Conservation (phyloP, 2,888 invertebrate genomes). For the Tipula confusa region DNA sequence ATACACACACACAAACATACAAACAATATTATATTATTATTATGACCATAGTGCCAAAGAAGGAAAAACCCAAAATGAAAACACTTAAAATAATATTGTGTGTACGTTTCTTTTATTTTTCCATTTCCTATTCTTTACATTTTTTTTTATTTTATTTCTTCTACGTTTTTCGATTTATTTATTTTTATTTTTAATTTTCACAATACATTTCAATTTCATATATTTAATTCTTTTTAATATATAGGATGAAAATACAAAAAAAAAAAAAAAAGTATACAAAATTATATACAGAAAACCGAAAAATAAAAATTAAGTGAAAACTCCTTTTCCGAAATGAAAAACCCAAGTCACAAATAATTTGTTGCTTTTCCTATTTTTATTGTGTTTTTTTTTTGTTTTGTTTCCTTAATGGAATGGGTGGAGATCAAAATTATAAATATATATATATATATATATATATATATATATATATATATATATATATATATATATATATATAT, state of each 20-base stretch:
- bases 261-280: not conserved
- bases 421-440: conserved; percentile 3
- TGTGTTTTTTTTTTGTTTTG: not conserved
- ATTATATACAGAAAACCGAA: not conserved
- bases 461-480: too few species aligned
- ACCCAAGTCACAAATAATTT: conserved; percentile 20
- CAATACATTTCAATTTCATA: conserved; percentile 12
- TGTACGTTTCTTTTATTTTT: not conserved
- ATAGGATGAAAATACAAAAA: not conserved
- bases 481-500: too few species aligned
- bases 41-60: not conserved
- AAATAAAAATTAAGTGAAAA: conserved; percentile 20
- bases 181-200: not conserved
- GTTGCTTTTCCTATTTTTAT: conserved; percentile 25
- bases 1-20: not conserved
- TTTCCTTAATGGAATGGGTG: conserved; percentile 5
- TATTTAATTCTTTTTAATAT: not conserved
- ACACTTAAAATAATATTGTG: conserved; percentile 4
- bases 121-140: not conserved
- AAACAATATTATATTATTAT: not conserved
- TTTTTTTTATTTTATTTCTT: not conserved
- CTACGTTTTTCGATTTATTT: conserved; percentile 9
- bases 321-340: conserved; percentile 25
- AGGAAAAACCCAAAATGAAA: not conserved
- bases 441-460: too few species aligned